Evolutionary conservation across 2,113 vertebrate species (phyloP).

Genomic region (Pelecanus crispus): DNA sequence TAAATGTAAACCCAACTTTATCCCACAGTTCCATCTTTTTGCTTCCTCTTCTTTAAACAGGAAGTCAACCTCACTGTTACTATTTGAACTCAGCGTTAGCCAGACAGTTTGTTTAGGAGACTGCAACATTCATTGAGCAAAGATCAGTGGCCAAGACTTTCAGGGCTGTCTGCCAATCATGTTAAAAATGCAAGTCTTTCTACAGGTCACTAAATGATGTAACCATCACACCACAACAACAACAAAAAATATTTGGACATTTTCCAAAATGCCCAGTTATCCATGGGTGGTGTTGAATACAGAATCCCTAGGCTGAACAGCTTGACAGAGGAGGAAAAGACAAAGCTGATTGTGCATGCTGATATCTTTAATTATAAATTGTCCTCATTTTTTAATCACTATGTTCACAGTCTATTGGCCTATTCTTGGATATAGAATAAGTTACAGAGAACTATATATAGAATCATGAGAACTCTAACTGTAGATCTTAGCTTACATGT

Average conservation of each 20-base stretch:
- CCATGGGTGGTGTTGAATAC: background rate
- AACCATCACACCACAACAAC: background rate
- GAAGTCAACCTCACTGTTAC: background rate
- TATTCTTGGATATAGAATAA: background rate
- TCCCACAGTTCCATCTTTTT: background rate
- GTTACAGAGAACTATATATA: background rate
- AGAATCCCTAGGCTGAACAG: background rate
- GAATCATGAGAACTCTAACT: background rate
- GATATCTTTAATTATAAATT: background rate
- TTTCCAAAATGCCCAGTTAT: background rate
- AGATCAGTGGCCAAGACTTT: background rate
- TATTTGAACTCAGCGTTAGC: background rate
- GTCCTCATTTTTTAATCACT: background rate
- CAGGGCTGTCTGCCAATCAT: background rate
- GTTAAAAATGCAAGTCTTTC: background rate
- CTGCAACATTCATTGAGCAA: background rate
- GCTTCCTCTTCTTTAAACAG: background rate
- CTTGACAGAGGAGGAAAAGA: background rate
- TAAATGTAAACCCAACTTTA: background rate
- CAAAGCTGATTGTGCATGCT: background rate
- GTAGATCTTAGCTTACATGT: background rate
- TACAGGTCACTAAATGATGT: background rate
- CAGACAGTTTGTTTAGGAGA: background rate
- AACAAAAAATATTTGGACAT: background rate
- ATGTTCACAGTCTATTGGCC: background rate